phyloP scores from a whole-genome alignment of 2,113 vertebrate species.

The Vidua macroura region DNA sequence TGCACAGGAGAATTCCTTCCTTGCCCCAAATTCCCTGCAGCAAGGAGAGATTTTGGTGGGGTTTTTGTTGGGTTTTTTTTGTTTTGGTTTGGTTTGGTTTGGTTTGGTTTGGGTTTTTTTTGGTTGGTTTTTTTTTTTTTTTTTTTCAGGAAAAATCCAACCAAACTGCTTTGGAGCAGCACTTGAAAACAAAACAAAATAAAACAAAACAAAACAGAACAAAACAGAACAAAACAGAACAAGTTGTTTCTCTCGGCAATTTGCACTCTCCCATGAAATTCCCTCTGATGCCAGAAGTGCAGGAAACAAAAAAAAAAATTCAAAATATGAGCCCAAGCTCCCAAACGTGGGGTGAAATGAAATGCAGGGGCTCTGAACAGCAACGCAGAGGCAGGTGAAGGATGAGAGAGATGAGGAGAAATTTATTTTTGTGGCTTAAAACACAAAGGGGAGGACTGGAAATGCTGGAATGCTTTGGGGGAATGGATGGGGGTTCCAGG shows the following conservation, averaged over 20 bases:
- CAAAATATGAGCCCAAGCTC: not conserved
- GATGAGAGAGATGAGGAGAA: not conserved
- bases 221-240: not conserved
- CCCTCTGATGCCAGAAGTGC: not conserved
- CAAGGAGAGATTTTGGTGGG: not conserved
- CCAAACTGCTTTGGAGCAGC: not conserved
- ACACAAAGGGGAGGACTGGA: not conserved
- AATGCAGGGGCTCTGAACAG: too few species aligned
- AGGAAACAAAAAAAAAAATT: not conserved
- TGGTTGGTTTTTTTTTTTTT: not conserved
- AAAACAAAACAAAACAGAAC: not conserved
- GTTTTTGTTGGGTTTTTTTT: too few species aligned
- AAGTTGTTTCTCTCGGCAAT: not conserved
- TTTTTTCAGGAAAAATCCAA: not conserved
- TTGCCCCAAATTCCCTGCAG: not conserved
- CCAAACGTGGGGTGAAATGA: rapidly evolving
- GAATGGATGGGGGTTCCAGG: not conserved
- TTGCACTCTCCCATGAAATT: constrained; percentile 1
- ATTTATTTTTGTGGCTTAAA: not conserved
- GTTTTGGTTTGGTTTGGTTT: too few species aligned
- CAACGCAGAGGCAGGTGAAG: not conserved
- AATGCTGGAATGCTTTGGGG: not conserved
- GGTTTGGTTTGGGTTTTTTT: not conserved
- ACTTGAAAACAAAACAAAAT: not conserved
- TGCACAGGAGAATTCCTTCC: not conserved